Conservation (phyloP, 2,113 vertebrate genomes). For the Enhydra lutris region DNA sequence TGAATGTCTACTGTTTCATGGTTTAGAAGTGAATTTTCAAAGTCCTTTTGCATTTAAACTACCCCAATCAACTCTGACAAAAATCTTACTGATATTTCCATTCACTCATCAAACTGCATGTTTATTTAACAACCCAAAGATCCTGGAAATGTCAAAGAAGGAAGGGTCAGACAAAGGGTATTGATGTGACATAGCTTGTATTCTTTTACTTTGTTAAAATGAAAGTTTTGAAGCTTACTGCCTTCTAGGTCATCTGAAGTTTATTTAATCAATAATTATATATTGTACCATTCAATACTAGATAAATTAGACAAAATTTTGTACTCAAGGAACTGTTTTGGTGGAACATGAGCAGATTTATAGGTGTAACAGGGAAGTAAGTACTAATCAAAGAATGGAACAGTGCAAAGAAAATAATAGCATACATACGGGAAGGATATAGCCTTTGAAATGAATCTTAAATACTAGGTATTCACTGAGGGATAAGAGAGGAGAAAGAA, state of each 20-base stretch:
- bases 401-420: not conserved
- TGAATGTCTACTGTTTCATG: not conserved
- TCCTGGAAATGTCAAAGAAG: not conserved
- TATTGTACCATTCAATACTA: not conserved
- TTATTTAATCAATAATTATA: not conserved
- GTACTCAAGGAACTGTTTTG: not conserved
- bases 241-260: not conserved
- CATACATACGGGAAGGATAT: not conserved
- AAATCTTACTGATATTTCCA: not conserved
- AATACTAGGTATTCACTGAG: not conserved
- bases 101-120: not conserved
- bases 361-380: not conserved
- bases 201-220: not conserved
- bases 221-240: not conserved
- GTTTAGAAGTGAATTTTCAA: not conserved
- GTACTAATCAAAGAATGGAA: not conserved
- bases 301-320: not conserved
- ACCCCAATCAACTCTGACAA: not conserved
- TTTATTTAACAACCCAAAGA: not conserved
- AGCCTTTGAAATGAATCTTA: not conserved
- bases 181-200: not conserved
- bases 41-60: not conserved
- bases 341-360: not conserved
- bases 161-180: not conserved
- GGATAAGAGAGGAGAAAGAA: not conserved